Percentiles rank a stretch among this genome's conserved stretches.
These are phyloP conservation scores for Tethya wilhelma DNA, from an alignment of 37 sponge, comb jelly and placozoan genomes.

Conservation along the genomic window DNA sequence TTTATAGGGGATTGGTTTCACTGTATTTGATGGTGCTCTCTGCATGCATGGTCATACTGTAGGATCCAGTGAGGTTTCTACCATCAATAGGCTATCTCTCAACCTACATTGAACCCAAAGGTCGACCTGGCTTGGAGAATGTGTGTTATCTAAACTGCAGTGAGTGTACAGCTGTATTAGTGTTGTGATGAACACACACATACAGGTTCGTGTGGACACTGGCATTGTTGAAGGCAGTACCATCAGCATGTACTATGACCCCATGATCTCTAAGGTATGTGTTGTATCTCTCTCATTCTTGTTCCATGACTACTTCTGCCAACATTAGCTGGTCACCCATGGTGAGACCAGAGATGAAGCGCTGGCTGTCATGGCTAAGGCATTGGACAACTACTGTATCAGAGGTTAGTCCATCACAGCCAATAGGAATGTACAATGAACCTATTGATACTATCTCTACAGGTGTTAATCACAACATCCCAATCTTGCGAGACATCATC, in stretches of 20 bases:
- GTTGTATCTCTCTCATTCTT: background rate
- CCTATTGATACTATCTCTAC: too few species aligned
- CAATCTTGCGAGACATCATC: constrained; percentile 83
- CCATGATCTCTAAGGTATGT: constrained; percentile 95
- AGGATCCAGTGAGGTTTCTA: constrained; percentile 87
- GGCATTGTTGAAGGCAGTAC: constrained; percentile 95
- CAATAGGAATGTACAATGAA: background rate
- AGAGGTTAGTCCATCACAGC: constrained; percentile 54
- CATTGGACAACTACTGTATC: constrained; percentile 94
- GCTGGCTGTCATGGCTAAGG: constrained; percentile 80
- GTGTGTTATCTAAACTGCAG: too few species aligned
- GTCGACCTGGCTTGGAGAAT: constrained; percentile 51
- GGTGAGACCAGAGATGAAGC: constrained; percentile 78
- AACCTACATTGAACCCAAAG: constrained; percentile 82
- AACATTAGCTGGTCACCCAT: constrained; percentile 81
- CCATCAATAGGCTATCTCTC: constrained; percentile 91
- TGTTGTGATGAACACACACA: too few species aligned
- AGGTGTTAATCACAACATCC: constrained; percentile 93
- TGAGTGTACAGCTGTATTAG: too few species aligned
- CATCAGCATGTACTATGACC: constrained; percentile 97
- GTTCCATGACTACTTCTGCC: background rate
- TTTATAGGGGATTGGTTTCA: background rate
- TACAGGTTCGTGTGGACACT: constrained; percentile 91
- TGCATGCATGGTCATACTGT: too few species aligned
- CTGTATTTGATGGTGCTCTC: too few species aligned